Base-by-base conservation (phyloP, 2,888 invertebrate genomes). In the Ptychoptera contaminata region DNA sequence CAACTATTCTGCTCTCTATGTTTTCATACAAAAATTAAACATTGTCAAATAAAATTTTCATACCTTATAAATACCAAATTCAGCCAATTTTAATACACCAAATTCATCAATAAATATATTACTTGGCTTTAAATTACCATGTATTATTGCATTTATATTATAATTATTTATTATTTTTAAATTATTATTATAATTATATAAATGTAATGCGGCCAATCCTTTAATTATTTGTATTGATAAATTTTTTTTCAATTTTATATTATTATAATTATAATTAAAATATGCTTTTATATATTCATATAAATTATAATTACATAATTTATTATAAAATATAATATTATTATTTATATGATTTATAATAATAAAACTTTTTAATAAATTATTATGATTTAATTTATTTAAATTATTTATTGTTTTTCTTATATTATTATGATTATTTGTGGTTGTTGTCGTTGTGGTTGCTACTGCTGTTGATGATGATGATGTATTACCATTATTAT, bases 111-210 rank as follows among this genome's bases (percentile, higher is more conserved):
- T 54, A 16, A 67, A 57, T 43, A 67, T 58, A 53, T 67, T 67
- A 5, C 62, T 59, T n/a, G 67, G 67, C 50, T 67, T 67, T 41
- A 67, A 53, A 52, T 65, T 67, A 2, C 67, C 67, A 51, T 67
- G 67, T 7, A 66, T 54, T 16, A 67, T 59, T 1, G 23, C 23
- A 23, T 23, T 23, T 23, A 23, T 23, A 23, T 23, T 23, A 23
- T 23, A 23, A 23, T 23, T 23, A 23, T 23, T 23, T 5, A 23
- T 23, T 23, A 23, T 23, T 23, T 23, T 23, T 23, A 23, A 23
- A 23, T 23, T 23, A 23, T 23, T 23, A 23, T 62, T 58, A 15
- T 56, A 55, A 3, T 50, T 51, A 11, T 54, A 52, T 34, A 57
- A 52, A 49, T 68, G 68, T 14, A 68, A 50, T 48, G 56, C 65